Evolutionary conservation across 1,140 invertebrate genomes (phyloP).

Genomic region (fruit fly (Drosophila melanogaster)): DNA sequence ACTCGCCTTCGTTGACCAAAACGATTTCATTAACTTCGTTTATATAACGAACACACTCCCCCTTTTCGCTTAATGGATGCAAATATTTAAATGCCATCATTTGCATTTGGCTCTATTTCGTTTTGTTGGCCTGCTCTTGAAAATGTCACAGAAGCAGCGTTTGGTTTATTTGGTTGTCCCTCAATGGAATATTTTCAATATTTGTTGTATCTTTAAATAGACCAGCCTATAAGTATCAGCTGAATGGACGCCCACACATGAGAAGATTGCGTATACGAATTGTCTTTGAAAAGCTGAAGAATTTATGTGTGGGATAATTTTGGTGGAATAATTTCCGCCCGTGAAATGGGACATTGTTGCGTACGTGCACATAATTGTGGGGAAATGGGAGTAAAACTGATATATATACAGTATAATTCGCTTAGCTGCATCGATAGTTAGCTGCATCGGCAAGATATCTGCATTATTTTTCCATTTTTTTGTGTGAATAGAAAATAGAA

Average conservation of each 20-base stretch:
- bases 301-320: constrained; percentile 28
- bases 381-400: neutral
- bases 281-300: constrained; percentile 39
- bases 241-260: constrained; percentile 50
- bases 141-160: constrained; percentile 27
- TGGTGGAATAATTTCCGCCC: constrained; percentile 34
- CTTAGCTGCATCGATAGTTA: no score
- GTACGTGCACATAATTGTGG: constrained; percentile 20
- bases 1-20: constrained; percentile 30
- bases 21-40: constrained; percentile 36
- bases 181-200: constrained; percentile 58
- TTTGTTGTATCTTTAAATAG: constrained; percentile 42
- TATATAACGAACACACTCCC: constrained; percentile 44
- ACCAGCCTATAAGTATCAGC: constrained; percentile 24
- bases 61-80: constrained; percentile 46
- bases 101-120: constrained; percentile 37
- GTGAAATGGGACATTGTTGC: constrained; percentile 25
- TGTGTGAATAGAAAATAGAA: no score
- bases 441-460: no score
- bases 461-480: no score
- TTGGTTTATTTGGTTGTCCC: constrained; percentile 32
- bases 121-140: constrained; percentile 22
- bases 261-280: constrained; percentile 17
- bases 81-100: constrained; percentile 45
- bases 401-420: no score